Base-by-base conservation (phyloP, 2,113 vertebrate genomes). In the Pipra filicauda region DNA sequence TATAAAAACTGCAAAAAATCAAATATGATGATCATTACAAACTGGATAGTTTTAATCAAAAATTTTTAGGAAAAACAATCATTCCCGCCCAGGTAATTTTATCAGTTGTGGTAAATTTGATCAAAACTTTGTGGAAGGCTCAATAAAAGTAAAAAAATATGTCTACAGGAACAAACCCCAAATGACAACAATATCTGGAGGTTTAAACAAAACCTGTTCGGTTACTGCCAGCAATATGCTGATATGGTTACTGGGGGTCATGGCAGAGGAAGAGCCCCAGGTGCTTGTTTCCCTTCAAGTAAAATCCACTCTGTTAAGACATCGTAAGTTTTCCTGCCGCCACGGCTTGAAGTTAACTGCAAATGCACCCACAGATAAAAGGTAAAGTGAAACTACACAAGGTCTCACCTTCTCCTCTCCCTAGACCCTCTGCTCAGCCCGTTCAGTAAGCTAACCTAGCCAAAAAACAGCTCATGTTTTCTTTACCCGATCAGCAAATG, bases 321-420 rank as follows among this genome's bases (percentile, higher is more conserved):
- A 62, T 5, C 16, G 30, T 12, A 51, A 37, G 2, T 37, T 67
- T 74, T 88, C 59, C n/a, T 15, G 48, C 39, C 0, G 0, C 7
- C 9, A 3, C 7, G 64, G 6, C 46, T 31, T 48, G 49, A 65
- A 46, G 54, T 2, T 14, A 28, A 87, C 8, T 28, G 41, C 22
- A 66, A 94, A 82, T 0, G 0, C 7, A 33, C 13, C 20, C 31
- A 31, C 11, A n/a, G 44, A 43, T 31, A 78, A 62, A 72, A 88
- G 5, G 21, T 7, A 67, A 84, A 78, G 66, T 22, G 19, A 64
- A 79, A 72, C 30, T 15, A 79, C 22, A 20, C 9, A 20, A 57
- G 22, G 16, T 44, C 48, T 59, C 30, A 8, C 41, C 8, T 84
- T 37, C n/a, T 85, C 20, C 30, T 39, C 9, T 12, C 19, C 8